A percentile compares a stretch with the other conserved stretches of the same genome.
Evolutionary conservation across 2,888 invertebrate genomes (phyloP).

Genomic region (Macrophya alboannulata): DNA sequence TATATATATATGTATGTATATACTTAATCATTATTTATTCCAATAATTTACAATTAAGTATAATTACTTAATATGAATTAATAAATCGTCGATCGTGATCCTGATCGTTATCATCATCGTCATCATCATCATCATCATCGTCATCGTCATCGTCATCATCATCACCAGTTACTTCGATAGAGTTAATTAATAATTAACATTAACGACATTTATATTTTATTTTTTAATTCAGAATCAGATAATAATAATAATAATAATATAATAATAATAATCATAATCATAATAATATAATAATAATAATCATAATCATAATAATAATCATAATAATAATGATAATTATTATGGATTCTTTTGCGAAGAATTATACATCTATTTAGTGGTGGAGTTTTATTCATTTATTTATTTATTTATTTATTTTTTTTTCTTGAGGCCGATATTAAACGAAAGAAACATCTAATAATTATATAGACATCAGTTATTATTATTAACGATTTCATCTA

Average conservation of each 20-base stretch:
- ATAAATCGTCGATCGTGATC: conserved; percentile 25
- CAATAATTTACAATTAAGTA: conserved; percentile 55
- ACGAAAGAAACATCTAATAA: conserved; percentile 59
- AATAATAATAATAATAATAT: conserved; percentile 29
- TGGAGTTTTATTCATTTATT: conserved; percentile 67
- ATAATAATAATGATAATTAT: conserved; percentile 16
- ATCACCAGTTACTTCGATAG: conserved; percentile 61
- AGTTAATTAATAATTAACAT: conserved; percentile 75
- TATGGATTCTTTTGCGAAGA: conserved; percentile 22
- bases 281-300: neutral
- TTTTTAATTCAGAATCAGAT: conserved; percentile 13
- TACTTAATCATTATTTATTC: conserved; percentile 54
- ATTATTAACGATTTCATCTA: conserved; percentile 79
- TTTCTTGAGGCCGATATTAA: conserved; percentile 65
- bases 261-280: neutral
- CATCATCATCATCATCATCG: neutral
- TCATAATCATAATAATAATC: neutral
- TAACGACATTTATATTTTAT: conserved; percentile 75
- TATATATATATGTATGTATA: conserved; percentile 30
- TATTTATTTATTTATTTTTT: conserved; percentile 62
- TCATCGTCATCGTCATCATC: conserved; percentile 47
- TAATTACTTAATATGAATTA: conserved; percentile 44
- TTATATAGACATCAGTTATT: conserved; percentile 78
- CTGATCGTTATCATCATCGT: neutral
- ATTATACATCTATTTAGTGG: conserved; percentile 32